These are phyloP conservation scores for Himalopsyche phryganea DNA, from an alignment of 1,140 invertebrate genomes.

Conservation along the genomic window DNA sequence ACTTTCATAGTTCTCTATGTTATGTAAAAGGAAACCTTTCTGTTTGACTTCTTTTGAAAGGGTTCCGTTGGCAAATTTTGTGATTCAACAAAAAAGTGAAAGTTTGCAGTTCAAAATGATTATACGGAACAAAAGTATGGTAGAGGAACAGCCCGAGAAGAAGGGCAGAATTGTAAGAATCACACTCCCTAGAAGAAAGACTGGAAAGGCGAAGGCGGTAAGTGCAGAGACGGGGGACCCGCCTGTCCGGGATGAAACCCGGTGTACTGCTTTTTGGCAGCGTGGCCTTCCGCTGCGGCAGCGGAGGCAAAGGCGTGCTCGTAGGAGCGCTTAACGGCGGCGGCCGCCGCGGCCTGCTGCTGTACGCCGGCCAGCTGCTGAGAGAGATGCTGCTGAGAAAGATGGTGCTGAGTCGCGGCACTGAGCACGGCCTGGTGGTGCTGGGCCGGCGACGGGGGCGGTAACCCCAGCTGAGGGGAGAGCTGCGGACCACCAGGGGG, in stretches of 20 bases:
- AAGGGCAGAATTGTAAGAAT: too few species aligned
- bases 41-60: too few species aligned
- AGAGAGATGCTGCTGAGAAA: constrained; percentile 17
- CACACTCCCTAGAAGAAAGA: constrained; percentile 42
- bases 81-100: too few species aligned
- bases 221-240: constrained; percentile 42
- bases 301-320: constrained; percentile 50
- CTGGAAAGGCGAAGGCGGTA: constrained; percentile 51
- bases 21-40: too few species aligned
- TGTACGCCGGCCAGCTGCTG: constrained; percentile 5
- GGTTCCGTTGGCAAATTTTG: too few species aligned
- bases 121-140: too few species aligned
- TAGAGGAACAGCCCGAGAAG: too few species aligned
- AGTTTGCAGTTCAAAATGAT: too few species aligned
- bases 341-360: constrained; percentile 35
- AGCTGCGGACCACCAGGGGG: background rate
- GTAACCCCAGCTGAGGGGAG: constrained; percentile 1
- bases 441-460: constrained; percentile 8
- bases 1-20: too few species aligned
- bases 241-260: constrained; percentile 37
- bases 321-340: constrained; percentile 46
- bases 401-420: too few species aligned
- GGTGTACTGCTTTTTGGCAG: constrained; percentile 45
- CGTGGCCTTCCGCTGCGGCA: constrained; percentile 37
- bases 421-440: background rate